phyloP scores from a whole-genome alignment of 2,888 invertebrate genomes.

The Deilephila porcellus region DNA sequence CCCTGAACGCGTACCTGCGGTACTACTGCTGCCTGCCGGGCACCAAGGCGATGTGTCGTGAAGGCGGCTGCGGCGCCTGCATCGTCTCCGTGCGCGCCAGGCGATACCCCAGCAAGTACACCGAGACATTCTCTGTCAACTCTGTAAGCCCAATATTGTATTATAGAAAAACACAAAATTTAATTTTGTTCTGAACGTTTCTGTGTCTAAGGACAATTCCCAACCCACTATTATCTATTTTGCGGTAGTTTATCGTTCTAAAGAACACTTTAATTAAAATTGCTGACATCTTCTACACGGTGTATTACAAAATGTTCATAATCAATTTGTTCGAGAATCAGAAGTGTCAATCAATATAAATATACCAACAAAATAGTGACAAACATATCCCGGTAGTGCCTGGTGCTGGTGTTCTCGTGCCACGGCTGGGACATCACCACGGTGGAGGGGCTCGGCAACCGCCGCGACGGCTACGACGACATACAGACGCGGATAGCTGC shows the following conservation, averaged over 20 bases:
- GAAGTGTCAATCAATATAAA: too few relatives aligned
- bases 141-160: slow-evolving; percentile 58
- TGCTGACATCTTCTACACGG: too few relatives aligned
- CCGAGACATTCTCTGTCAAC: slow-evolving; percentile 72
- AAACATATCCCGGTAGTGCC: slow-evolving; percentile 55
- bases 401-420: slow-evolving; percentile 86
- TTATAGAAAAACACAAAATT: too few relatives aligned
- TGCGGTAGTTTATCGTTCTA: too few relatives aligned
- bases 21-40: slow-evolving; percentile 46
- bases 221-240: too few relatives aligned
- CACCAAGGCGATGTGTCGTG: slow-evolving; percentile 85
- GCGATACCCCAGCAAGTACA: slow-evolving; percentile 53
- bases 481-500: slow-evolving; percentile 86
- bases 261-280: too few relatives aligned
- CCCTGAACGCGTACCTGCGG: too few relatives aligned
- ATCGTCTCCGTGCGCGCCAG: slow-evolving; percentile 68
- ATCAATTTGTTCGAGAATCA: too few relatives aligned
- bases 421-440: slow-evolving; percentile 88
- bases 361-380: too few relatives aligned
- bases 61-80: slow-evolving; percentile 75
- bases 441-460: slow-evolving; percentile 88
- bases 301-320: too few relatives aligned
- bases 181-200: too few relatives aligned
- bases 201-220: too few relatives aligned
- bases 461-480: slow-evolving; percentile 85